Conservation (phyloP, 2,888 invertebrate genomes). For the Helicoverpa assulta region DNA sequence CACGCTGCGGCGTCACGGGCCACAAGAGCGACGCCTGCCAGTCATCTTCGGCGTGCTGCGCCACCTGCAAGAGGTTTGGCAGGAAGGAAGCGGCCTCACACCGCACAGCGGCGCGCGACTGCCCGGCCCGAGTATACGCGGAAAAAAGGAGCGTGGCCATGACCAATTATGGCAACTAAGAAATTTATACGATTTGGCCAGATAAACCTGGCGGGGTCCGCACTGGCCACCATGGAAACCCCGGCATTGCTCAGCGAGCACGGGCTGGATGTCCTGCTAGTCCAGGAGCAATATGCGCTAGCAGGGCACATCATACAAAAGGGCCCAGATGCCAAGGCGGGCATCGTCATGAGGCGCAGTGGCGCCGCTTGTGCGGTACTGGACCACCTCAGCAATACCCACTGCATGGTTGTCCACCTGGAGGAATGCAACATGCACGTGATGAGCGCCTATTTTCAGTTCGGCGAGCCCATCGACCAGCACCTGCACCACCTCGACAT, state of each 20-base stretch:
- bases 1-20: conserved; percentile 46
- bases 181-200: conserved; percentile 30
- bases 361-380: conserved; percentile 1
- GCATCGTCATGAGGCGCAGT: accelerated
- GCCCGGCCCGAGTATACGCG: conserved; percentile 51
- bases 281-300: conserved; percentile 59
- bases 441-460: conserved; percentile 26
- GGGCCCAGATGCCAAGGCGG: accelerated
- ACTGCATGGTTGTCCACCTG: neutral
- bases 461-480: neutral
- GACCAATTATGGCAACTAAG: conserved; percentile 39
- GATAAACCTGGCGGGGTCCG: conserved; percentile 51
- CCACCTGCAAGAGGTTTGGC: conserved; percentile 58
- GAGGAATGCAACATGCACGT: neutral
- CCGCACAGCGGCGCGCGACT: conserved; percentile 36
- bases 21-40: conserved; percentile 33
- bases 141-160: conserved; percentile 17
- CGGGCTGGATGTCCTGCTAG: conserved; percentile 51
- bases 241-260: conserved; percentile 33
- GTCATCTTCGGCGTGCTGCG: neutral
- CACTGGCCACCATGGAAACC: conserved; percentile 51
- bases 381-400: neutral
- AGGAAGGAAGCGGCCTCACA: conserved; percentile 26
- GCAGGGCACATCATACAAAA: accelerated
- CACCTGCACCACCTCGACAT: conserved; percentile 44